A percentile compares a stretch with the other conserved stretches of the same genome.
Conservation (phyloP, 2,113 vertebrate genomes). For the Noturus placidus region DNA sequence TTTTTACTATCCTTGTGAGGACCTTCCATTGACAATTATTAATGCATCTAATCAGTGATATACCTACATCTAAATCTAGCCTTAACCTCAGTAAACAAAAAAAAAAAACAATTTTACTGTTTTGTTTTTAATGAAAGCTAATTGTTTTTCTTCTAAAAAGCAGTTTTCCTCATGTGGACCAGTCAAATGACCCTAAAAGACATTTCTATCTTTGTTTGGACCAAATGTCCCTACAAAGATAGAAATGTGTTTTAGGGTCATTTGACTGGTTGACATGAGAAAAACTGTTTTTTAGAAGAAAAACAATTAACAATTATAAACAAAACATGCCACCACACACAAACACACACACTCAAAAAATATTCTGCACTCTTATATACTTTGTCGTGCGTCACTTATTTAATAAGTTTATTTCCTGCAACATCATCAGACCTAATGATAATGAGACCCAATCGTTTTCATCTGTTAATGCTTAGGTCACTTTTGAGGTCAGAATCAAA, state of each 20-base stretch:
- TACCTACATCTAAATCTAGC: background rate
- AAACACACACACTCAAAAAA: background rate
- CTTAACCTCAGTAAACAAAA: background rate
- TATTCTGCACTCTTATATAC: slow-evolving; percentile 20
- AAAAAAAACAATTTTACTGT: background rate
- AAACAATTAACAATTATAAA: background rate
- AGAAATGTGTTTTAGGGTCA: background rate
- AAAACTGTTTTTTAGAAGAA: background rate
- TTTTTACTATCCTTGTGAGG: background rate
- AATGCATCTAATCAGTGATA: background rate
- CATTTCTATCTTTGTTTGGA: background rate
- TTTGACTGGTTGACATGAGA: background rate
- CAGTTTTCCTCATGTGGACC: background rate
- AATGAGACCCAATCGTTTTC: slow-evolving; percentile 30
- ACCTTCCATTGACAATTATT: background rate
- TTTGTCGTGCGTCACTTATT: slow-evolving; percentile 21
- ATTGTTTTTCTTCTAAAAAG: background rate
- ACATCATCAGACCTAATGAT: slow-evolving; percentile 19
- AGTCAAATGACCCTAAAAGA: background rate
- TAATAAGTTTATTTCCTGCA: slow-evolving; percentile 24
- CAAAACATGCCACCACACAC: background rate
- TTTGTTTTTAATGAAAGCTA: background rate
- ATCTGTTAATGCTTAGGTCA: slow-evolving; percentile 10
- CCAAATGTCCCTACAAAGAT: background rate
- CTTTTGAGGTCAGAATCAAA: slow-evolving; percentile 14